Evolutionary conservation across 2,888 invertebrate genomes (phyloP).

Genomic region (Pycnomerus fuliginosus): DNA sequence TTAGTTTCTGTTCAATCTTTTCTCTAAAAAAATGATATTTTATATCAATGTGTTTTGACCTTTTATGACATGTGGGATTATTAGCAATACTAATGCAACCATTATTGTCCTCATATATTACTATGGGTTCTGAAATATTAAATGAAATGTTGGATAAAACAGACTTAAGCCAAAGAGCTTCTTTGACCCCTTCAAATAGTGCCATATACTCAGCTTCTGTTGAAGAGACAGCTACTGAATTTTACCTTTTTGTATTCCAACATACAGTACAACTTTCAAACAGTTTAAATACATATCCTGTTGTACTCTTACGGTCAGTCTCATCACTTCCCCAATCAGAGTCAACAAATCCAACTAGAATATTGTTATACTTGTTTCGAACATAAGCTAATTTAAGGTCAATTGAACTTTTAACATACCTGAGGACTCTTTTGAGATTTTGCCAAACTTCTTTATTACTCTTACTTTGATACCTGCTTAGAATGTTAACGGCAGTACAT

Average conservation of each 20-base stretch:
- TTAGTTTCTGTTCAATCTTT: conserved; percentile 3
- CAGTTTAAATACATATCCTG: conserved; percentile 1
- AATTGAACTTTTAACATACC: no score
- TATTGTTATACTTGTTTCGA: no score
- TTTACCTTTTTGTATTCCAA: conserved; percentile 2
- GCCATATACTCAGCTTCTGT: conserved; percentile 2
- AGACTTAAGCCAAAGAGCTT: conserved; percentile 1
- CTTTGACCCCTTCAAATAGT: conserved; percentile 1
- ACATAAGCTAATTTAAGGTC: no score
- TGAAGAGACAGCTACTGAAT: conserved; percentile 1
- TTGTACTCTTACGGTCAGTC: not conserved
- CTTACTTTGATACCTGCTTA: no score
- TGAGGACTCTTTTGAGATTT: no score
- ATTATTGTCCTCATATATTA: conserved; percentile 3
- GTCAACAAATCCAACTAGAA: not conserved
- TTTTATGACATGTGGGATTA: conserved; percentile 1
- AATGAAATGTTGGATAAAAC: not conserved
- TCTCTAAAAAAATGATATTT: conserved; percentile 4
- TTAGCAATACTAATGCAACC: conserved; percentile 2
- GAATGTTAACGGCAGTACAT: no score
- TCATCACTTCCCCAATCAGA: conserved; percentile 1
- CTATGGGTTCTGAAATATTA: not conserved
- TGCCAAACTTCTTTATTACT: no score
- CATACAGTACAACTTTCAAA: not conserved
- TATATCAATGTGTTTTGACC: conserved; percentile 3